Percentiles rank a stretch among this genome's conserved stretches.
Conservation (phyloP, 2,888 invertebrate species). For the Drosophila atroscutellata region DNA sequence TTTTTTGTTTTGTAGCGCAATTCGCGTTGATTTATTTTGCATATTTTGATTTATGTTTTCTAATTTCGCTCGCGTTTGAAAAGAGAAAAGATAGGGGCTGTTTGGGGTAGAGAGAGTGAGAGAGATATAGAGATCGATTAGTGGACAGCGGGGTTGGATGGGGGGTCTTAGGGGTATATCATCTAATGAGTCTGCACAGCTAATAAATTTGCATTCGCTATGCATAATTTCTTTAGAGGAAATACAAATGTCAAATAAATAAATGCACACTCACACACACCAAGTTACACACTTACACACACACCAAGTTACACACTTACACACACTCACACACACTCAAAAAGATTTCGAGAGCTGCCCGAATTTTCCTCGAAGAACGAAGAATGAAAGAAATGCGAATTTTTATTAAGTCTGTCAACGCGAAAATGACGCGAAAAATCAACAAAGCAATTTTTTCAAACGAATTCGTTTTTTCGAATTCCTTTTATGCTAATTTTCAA, state of each 20-base stretch:
- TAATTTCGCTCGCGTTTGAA: slow-evolving; percentile 60
- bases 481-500: background rate
- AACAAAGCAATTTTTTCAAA: slow-evolving; percentile 12
- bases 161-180: background rate
- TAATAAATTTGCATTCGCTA: slow-evolving; percentile 75
- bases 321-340: slow-evolving; percentile 1
- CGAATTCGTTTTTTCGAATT: slow-evolving; percentile 4
- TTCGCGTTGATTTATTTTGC: slow-evolving; percentile 74
- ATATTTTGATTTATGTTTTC: slow-evolving; percentile 72
- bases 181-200: slow-evolving; percentile 61
- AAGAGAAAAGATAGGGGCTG: slow-evolving; percentile 8
- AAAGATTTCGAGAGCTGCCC: slow-evolving; percentile 16
- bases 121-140: background rate
- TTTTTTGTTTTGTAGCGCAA: slow-evolving; percentile 22
- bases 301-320: background rate
- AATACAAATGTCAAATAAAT: slow-evolving; percentile 56
- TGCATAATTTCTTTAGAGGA: slow-evolving; percentile 67
- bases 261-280: slow-evolving; percentile 29
- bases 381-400: slow-evolving; percentile 1
- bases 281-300: slow-evolving; percentile 3
- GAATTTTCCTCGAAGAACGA: slow-evolving; percentile 25
- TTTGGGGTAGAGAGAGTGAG: background rate
- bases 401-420: slow-evolving; percentile 2
- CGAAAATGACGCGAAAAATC: slow-evolving; percentile 9
- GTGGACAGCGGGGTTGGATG: background rate